Evolutionary conservation across 2,797 vertebrate species (phyloP).

Genomic region (Octomys mimax): DNA sequence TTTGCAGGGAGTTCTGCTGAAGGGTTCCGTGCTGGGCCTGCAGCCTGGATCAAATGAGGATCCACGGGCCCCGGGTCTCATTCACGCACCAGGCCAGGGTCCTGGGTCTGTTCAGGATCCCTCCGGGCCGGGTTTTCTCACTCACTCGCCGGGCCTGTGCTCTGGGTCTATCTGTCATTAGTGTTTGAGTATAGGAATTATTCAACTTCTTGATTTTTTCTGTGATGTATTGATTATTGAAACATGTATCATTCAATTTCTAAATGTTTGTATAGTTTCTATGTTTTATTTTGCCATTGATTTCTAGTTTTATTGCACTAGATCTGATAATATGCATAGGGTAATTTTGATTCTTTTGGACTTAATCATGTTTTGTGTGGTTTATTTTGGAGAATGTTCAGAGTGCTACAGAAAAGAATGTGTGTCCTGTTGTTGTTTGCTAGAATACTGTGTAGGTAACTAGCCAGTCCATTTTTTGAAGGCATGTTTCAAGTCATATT

Average conservation of each 20-base stretch:
- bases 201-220: not conserved
- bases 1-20: too few species aligned
- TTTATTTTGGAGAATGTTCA: not conserved
- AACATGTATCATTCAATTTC: not conserved
- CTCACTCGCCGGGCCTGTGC: too few species aligned
- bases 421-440: not conserved
- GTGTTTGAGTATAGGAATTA: not conserved
- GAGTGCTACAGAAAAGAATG: not conserved
- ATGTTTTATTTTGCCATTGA: not conserved
- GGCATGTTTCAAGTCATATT: not conserved
- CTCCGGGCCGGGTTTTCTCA: too few species aligned
- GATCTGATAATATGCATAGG: not conserved
- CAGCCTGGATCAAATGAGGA: too few species aligned
- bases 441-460: not conserved
- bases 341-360: not conserved
- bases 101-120: too few species aligned
- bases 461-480: not conserved
- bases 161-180: not conserved
- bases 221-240: not conserved
- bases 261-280: not conserved
- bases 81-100: too few species aligned
- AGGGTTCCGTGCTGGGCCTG: too few species aligned
- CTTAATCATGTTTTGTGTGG: not conserved
- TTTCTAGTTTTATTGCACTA: too few species aligned
- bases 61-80: too few species aligned